Conservation (phyloP, 2,797 vertebrate genomes). For the Urophycis tenuis region DNA sequence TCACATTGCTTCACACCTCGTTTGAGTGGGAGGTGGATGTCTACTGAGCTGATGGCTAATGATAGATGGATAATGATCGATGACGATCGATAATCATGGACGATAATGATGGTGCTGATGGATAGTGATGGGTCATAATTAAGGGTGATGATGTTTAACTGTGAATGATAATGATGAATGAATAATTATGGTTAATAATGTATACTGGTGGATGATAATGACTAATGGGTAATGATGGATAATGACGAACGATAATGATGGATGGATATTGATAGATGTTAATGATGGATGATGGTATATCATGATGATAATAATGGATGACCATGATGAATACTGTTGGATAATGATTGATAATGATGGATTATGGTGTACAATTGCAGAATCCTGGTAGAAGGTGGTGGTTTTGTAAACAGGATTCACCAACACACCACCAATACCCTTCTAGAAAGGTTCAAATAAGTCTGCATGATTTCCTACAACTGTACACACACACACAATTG, state of each 20-base stretch:
- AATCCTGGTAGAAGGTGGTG: slow-evolving; percentile 21
- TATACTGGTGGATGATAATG: too few relatives aligned
- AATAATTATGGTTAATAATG: too few relatives aligned
- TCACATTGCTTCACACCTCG: slow-evolving; percentile 59
- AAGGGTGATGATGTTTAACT: not conserved
- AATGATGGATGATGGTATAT: too few relatives aligned
- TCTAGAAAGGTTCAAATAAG: not conserved
- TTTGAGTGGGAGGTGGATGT: slow-evolving; percentile 48
- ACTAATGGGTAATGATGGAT: too few relatives aligned
- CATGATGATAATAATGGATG: too few relatives aligned
- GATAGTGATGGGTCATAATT: not conserved
- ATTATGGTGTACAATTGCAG: slow-evolving; percentile 27
- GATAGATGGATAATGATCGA: not conserved
- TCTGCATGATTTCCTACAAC: not conserved
- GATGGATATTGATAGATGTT: not conserved
- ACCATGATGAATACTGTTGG: too few relatives aligned
- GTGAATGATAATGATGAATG: too few relatives aligned
- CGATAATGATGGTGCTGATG: not conserved
- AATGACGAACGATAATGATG: too few relatives aligned
- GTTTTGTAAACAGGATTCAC: not conserved
- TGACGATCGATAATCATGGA: not conserved
- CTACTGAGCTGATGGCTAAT: not conserved
- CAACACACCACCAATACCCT: not conserved
- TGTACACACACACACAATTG: slow-evolving; percentile 14
- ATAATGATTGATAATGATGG: too few relatives aligned